Evolutionary conservation across 2,797 vertebrate genomes (phyloP).

Genomic region (Cossypha polioptera): DNA sequence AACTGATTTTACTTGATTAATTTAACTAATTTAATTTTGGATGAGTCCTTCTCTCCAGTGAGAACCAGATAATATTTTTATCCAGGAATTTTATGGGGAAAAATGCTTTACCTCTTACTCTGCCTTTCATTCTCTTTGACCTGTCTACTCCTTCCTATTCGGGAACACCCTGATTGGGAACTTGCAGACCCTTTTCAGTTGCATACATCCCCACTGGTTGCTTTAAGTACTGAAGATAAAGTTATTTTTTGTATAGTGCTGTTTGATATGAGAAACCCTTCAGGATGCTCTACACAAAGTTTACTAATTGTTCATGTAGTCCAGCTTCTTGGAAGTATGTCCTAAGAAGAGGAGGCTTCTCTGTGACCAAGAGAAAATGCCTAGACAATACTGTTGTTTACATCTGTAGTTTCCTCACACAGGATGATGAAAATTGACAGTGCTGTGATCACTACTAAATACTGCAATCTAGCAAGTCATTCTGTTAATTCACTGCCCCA

Average conservation of each 20-base stretch:
- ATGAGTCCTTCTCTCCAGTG: neutral
- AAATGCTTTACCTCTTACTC: neutral
- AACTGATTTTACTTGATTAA: neutral
- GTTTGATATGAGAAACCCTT: neutral
- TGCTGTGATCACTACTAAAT: neutral
- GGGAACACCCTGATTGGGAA: neutral
- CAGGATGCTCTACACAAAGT: neutral
- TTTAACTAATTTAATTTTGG: neutral
- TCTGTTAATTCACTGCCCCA: neutral
- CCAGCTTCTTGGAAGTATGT: neutral
- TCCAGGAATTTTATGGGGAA: neutral
- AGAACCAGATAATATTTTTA: neutral
- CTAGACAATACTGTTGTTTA: neutral
- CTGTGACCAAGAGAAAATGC: neutral
- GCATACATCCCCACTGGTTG: neutral
- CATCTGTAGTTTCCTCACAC: neutral
- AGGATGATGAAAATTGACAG: neutral
- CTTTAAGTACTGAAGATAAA: neutral
- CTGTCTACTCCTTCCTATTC: neutral
- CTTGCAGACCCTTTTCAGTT: neutral
- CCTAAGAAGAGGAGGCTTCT: neutral
- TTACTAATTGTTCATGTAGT: neutral
- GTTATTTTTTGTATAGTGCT: neutral
- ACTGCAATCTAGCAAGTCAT: neutral
- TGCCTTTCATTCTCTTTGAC: neutral